Evolutionary conservation across 2,888 invertebrate species (phyloP), one percentile per base, ranked within the genome.

Genomic region (Pegoplata infirma): DNA sequence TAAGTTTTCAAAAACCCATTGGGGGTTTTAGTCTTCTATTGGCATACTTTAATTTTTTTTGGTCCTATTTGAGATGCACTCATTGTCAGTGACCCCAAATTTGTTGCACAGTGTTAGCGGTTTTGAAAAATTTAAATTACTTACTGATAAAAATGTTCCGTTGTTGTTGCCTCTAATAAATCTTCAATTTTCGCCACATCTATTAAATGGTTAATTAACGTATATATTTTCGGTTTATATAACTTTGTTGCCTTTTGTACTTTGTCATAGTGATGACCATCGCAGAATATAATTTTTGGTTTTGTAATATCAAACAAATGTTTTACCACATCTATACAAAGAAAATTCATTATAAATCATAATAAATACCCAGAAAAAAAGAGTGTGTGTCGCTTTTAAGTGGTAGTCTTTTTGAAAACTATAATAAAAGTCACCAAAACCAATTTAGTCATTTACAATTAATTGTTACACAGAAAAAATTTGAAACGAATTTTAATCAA

Each of bases 261-360:
- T 53, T 82, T 84, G 0, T 81, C 81, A 59, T 84, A 85, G 28
- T 84, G 83, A 32, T 80, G 21, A 1, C 81, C 83, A 77, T 86
- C 86, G 25, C 86, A 86, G 71, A 83, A 86, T 14, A 86, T 82
- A 3, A 86, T 58, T 23, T 76, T 81, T 0, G 85, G 86, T 40
- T 82, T 84, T 17, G 87, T 87, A 1, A 84, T 80, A 17, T 10
- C 61, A 59, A 80, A 85, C 1, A 86, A 80, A 14, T 76, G 69
- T 17, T 46, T 64, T 8, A 84, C 80, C 4, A 83, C 83, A 5
- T 81, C 80, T 79, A 32, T 2, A 8, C 5, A 46, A 16, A 53
- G 5, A 14, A 2, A 14, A 23, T 23, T 19, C 3, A 21, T 19
- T 51, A 44, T 53, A 40, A 69, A 32, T 46, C 36, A 53, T 12